A percentile compares a stretch with the other conserved stretches of the same genome.
Conservation (phyloP, 2,797 vertebrate genomes). For the Pseudochirops corinnae region DNA sequence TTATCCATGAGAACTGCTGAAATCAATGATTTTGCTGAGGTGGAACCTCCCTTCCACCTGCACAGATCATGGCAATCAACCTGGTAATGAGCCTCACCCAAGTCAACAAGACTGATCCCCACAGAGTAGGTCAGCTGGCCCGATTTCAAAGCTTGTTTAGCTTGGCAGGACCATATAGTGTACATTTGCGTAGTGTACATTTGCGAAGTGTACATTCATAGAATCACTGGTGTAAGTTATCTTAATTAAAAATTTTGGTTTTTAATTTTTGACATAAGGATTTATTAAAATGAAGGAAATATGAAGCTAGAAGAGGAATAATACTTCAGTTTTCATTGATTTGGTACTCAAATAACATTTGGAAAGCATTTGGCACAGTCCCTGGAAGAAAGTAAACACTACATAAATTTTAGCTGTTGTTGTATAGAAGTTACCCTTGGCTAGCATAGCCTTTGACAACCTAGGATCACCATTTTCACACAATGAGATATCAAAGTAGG, state of each 20-base stretch:
- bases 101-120: neutral
- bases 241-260: neutral
- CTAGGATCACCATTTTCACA: neutral
- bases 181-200: neutral
- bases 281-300: neutral
- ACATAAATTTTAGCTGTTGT: neutral
- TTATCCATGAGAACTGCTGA: neutral
- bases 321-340: neutral
- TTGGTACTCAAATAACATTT: neutral
- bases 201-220: neutral
- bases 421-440: neutral
- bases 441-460: neutral
- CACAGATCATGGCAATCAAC: neutral
- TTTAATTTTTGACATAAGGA: neutral
- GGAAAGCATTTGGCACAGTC: neutral
- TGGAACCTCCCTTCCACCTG: neutral
- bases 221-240: neutral
- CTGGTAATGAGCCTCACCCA: neutral
- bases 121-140: neutral
- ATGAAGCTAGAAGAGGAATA: neutral
- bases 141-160: neutral
- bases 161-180: neutral
- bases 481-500: neutral
- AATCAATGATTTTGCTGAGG: neutral
- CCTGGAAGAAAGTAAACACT: neutral